phyloP scores from a whole-genome alignment of 2,797 vertebrate species.

The Schizothorax lantsangensis region DNA sequence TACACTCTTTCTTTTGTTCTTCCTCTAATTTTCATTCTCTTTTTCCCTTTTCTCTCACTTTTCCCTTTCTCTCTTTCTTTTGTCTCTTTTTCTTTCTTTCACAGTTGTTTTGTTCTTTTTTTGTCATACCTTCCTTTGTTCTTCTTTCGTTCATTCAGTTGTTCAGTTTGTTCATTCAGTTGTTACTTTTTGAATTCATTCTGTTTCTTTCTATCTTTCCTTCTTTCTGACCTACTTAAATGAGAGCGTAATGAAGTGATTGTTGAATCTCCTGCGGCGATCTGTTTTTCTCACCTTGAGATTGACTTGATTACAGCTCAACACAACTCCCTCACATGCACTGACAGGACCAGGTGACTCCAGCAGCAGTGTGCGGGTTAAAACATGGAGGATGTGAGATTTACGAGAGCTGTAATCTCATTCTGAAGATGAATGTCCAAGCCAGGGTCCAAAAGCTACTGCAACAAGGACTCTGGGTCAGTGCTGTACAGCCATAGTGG shows the following conservation, averaged over 20 bases:
- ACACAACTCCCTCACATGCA: conserved; percentile 2
- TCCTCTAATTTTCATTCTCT: neutral
- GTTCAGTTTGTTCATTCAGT: neutral
- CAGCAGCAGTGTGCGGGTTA: neutral
- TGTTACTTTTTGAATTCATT: neutral
- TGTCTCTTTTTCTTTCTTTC: neutral
- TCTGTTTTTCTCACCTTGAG: conserved; percentile 49
- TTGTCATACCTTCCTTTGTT: neutral
- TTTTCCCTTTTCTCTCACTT: neutral
- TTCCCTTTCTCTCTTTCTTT: neutral
- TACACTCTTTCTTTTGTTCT: neutral
- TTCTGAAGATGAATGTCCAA: conserved; percentile 50
- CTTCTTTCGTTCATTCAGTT: neutral
- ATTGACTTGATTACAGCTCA: conserved; percentile 45
- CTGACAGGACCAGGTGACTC: conserved; percentile 12
- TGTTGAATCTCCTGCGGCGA: conserved; percentile 23
- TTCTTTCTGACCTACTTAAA: neutral
- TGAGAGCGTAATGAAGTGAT: conserved; percentile 5
- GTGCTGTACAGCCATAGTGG: conserved; percentile 18
- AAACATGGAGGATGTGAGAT: conserved; percentile 38
- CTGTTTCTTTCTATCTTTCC: neutral
- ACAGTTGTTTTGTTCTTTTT: neutral
- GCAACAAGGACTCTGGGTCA: conserved; percentile 11
- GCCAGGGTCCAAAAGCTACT: conserved; percentile 38
- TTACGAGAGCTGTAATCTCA: conserved; percentile 41